Base-by-base conservation (phyloP, 2,888 invertebrate species). In the Troides aeacus region DNA sequence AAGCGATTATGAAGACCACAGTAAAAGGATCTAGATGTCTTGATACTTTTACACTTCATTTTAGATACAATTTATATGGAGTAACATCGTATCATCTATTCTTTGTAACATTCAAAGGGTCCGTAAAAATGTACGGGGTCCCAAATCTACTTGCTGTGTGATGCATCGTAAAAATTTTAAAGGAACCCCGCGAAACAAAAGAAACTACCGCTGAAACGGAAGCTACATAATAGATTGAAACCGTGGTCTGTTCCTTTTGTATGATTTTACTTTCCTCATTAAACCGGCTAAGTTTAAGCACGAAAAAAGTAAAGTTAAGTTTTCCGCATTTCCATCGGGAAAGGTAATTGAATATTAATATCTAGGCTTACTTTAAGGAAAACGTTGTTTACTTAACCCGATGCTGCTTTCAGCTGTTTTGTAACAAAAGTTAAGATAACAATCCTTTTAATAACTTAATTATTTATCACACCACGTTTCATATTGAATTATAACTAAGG, bases 181-280 rank as follows among this genome's bases (percentile, higher is more conserved):
- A 61, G 63, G 46, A 64, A 56, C 64, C 46, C 24, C 7, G 53
- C 60, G 61, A 69, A 64, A 69, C 64, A 69, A 69, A 69, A 61
- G 69, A 64, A 39, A 64, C 60, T 60, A 59, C 50, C 60, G 60
- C 64, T 63, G 53, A 53, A 64, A 69, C 68, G 56, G 24, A 60
- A 61, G 39, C 61, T 69, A 64, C 69, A 64, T 69, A 69, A 69
- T 64, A 69, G 64, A 69, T 69, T 69, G 64, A 39, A 64, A 60
- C 23, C 42, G 57, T 46, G 56, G 56, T 69, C 57, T 56, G 8
- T 56, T 61, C 61, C 62, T 69, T 61, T 69, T 68, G 42, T 64
- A 60, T 50, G 30, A 56, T 64, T 68, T 68, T 64, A 39, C 53
- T 61, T 64, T 60, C 64, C 64, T 64, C 56, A 59, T 68, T 58